A percentile compares a stretch with the other conserved stretches of the same genome.
Conservation (phyloP, 2,113 vertebrate species). For the Nestor notabilis region DNA sequence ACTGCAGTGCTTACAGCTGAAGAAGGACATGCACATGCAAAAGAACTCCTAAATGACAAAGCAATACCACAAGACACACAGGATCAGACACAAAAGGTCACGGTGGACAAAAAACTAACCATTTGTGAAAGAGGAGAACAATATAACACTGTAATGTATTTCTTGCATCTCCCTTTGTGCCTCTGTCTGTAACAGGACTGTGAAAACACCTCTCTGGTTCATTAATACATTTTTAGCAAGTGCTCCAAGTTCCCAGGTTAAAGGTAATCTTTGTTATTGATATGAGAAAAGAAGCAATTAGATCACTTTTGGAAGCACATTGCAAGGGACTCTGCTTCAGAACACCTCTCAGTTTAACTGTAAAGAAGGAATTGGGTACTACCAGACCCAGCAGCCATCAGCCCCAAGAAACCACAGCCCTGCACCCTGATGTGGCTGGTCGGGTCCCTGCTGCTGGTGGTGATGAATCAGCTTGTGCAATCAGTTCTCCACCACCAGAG, state of each 20-base stretch:
- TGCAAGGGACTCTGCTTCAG: rapidly evolving
- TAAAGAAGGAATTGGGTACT: background rate
- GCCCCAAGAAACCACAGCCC: background rate
- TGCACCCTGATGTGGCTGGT: rapidly evolving
- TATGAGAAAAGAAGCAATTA: rapidly evolving
- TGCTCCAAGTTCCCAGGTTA: background rate
- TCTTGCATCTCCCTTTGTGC: background rate
- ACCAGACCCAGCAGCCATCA: background rate
- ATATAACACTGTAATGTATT: rapidly evolving
- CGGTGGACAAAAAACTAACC: rapidly evolving
- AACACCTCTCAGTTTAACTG: rapidly evolving
- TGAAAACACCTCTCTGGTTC: background rate
- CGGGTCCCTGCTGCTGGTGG: background rate
- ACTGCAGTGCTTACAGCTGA: background rate
- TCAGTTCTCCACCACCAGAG: background rate
- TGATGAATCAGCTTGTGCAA: background rate
- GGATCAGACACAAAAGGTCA: background rate
- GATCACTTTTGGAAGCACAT: background rate
- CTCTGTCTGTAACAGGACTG: background rate
- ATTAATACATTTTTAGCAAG: background rate
- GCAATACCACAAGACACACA: background rate
- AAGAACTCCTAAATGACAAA: background rate
- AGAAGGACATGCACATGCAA: background rate
- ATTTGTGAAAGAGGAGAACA: background rate
- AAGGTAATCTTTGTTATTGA: background rate